Evolutionary conservation across 2,113 vertebrate species (phyloP).

Genomic region (Stigmatopora nigra): DNA sequence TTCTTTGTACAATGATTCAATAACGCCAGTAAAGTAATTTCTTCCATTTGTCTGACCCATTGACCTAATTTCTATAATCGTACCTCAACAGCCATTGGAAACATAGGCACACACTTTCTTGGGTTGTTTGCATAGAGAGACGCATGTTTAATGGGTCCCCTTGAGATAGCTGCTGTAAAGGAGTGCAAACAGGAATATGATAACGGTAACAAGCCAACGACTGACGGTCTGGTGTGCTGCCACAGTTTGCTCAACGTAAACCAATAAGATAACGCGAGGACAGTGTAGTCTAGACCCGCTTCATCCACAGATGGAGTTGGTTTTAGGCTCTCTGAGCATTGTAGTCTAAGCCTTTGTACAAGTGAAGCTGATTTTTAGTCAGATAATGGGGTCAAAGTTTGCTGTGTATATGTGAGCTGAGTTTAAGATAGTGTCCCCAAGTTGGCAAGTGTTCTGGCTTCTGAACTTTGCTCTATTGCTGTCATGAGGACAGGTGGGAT

Average conservation of each 20-base stretch:
- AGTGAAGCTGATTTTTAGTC: conserved; percentile 68
- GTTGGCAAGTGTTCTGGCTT: conserved; percentile 35
- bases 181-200: conserved; percentile 50
- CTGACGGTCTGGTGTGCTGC: conserved; percentile 57
- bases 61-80: conserved; percentile 18
- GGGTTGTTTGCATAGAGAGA: conserved; percentile 40
- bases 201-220: conserved; percentile 47
- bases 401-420: conserved; percentile 17
- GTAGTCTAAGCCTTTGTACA: conserved; percentile 48
- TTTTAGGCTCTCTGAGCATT: conserved; percentile 29
- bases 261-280: conserved; percentile 61
- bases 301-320: conserved; percentile 39
- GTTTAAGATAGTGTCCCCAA: conserved; percentile 43
- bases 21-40: neutral
- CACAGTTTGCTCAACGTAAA: conserved; percentile 63
- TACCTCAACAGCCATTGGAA: conserved; percentile 8
- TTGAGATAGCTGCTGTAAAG: conserved; percentile 43
- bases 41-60: neutral
- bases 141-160: conserved; percentile 45
- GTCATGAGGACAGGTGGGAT: conserved; percentile 27
- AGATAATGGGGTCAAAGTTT: conserved; percentile 56
- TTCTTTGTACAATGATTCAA: neutral
- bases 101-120: conserved; percentile 10
- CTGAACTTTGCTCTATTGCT: conserved; percentile 43
- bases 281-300: conserved; percentile 27